A percentile compares a stretch with the other conserved stretches of the same genome.
phyloP scores from a whole-genome alignment of 2,113 vertebrate genomes.

The Gopherus evgoodei region DNA sequence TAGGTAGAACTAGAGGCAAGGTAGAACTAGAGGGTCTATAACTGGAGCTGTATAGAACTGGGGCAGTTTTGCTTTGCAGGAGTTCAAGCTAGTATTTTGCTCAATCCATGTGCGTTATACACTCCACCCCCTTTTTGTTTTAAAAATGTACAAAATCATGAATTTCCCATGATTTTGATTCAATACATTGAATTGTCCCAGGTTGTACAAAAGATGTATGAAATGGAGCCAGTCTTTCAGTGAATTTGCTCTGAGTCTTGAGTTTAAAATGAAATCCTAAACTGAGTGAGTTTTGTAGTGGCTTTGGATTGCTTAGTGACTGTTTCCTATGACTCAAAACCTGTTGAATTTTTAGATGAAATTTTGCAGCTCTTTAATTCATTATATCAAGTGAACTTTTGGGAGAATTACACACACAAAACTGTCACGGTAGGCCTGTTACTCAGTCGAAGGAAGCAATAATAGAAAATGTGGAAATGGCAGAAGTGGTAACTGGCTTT shows the following conservation, averaged over 20 bases:
- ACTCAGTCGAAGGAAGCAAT: too few species aligned
- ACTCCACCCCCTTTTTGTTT: neutral
- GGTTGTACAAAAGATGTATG: neutral
- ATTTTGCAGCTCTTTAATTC: neutral
- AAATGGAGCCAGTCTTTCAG: neutral
- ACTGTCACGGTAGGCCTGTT: too few species aligned
- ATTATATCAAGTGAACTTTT: neutral
- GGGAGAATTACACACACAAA: neutral
- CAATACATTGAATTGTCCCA: neutral
- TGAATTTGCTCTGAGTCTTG: neutral
- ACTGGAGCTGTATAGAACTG: neutral
- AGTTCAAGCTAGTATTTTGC: neutral
- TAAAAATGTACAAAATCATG: neutral
- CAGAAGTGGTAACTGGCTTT: too few species aligned
- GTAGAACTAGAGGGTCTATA: neutral
- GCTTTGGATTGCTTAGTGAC: too few species aligned
- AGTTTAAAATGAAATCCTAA: neutral
- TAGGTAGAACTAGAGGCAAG: neutral
- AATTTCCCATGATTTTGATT: neutral
- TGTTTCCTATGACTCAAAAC: neutral
- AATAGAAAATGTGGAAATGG: too few species aligned
- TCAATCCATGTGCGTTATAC: neutral
- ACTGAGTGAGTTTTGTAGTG: accelerated
- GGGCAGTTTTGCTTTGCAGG: neutral
- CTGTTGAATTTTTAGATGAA: neutral